Evolutionary conservation across 2,888 invertebrate species (phyloP), one percentile per base, ranked within the genome.

Genomic region (Sesia apiformis): DNA sequence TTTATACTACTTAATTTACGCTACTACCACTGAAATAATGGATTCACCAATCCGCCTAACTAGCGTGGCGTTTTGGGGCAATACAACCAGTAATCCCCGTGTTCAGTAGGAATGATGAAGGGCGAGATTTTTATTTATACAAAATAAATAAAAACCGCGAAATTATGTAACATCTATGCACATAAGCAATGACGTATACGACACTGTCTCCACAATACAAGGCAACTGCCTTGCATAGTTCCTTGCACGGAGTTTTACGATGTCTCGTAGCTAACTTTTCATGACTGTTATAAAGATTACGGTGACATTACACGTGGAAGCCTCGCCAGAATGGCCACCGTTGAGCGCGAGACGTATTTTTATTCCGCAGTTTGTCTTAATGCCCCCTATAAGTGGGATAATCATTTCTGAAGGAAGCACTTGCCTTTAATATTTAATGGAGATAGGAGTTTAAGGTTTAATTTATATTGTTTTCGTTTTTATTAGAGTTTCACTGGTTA

Each of bases 261-360:
- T 57, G 62, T 58, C 66, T 67, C 53, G 53, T 52, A 51, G 66
- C 63, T 69, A 73, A 70, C 68, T 73, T 76, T 77, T 79, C 70
- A 81, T 74, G 67, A 65, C 64, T 54, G 73, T 67, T 71, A 70
- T 81, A 78, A 84, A 80, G 66, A 71, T 80, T 75, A 80, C 72
- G 75, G 70, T 73, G 74, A 67, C 71, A 70, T 66, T 70, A 51
- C 63, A 54, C 51, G 57, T 58, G 58, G 53, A 60, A 57, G 58
- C 58, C 56, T 55, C 55, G 55, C 52, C 61, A 60, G 61, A 59
- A 60, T 52, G 40, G 40, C 52, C 40, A 7, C 40, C 52, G 52
- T 52, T 40, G 40, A 40, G 40, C n/a, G 39, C 38, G 52, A 39
- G 52, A 40, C 52, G 8, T 56, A 5, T 71, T 75, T 78, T 80